Evolutionary conservation across 2,888 invertebrate genomes (phyloP), one percentile per base, ranked within the genome.

Genomic region (Odontocerum albicorne): DNA sequence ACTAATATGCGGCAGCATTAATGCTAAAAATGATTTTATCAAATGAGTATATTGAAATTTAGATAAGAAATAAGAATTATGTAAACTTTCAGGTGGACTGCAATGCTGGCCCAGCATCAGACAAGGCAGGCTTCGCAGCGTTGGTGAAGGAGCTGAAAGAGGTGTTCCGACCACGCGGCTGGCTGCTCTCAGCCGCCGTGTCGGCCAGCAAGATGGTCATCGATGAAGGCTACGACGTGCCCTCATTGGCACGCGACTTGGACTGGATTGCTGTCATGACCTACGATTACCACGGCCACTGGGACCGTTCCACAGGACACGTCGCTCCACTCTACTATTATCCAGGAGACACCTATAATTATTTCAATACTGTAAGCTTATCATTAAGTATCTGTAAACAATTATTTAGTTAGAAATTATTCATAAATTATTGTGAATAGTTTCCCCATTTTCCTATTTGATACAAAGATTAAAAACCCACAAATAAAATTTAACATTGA

Each of bases 201-300:
- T 84, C 89, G 0, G 84, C 89, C 0, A 84, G 83, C 61, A 87
- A 88, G 66, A 80, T 78, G 62, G 83, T 90, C 4, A 86, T 89
- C 10, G 83, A 86, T 62, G 74, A 81, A 21, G 89, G 87, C 12
- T 91, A 91, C 65, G 87, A 90, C 64, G 83, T 88, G 0, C 78
- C 84, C 3, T 72, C 80, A 1, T 67, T 91, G 13, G 77, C 82
- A 0, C 73, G 78, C 31, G 82, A 88, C 64, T 78, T 90, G 38
- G 90, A 92, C 69, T 91, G 89, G 88, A 83, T 92, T 42, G 82
- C 88, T 1, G 84, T 91, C 15, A 90, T 91, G 81, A 85, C 89
- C 0, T 92, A 91, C 67, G 91, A 91, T 68, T 90, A 85, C 72
- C 88, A 90, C 65, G 87, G 88, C 0, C 82, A 87, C 52, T 85